These are phyloP conservation scores for Heliconius melpomene DNA, from an alignment of 1,140 invertebrate genomes.

Conservation along the genomic window DNA sequence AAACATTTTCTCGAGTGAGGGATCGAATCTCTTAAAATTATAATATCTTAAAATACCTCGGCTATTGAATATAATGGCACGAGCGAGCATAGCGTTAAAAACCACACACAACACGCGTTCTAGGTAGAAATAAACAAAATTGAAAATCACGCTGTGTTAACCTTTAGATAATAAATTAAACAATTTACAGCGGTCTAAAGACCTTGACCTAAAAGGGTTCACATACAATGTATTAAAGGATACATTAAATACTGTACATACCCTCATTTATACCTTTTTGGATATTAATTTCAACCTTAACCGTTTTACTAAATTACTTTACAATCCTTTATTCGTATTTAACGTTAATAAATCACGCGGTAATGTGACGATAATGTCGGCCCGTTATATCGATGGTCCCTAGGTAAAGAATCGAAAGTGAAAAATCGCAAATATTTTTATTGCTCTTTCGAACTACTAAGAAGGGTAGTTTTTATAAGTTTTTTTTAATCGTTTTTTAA, in stretches of 20 bases:
- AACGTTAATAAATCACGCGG: constrained; percentile 33
- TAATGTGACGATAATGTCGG: constrained; percentile 32
- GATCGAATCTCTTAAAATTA: no score
- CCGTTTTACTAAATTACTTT: constrained; percentile 41
- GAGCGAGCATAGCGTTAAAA: neutral
- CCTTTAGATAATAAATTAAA: constrained; percentile 17
- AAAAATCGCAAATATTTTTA: no score
- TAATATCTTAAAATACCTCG: neutral
- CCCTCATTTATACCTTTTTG: constrained; percentile 40
- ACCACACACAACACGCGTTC: neutral
- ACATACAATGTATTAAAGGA: constrained; percentile 27
- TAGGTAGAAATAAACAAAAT: neutral
- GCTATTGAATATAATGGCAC: neutral
- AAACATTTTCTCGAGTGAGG: no score
- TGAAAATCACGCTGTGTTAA: neutral
- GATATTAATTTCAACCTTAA: constrained; percentile 40
- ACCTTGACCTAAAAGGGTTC: constrained; percentile 19
- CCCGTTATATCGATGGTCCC: neutral
- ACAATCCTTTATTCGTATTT: constrained; percentile 41
- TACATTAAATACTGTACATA: constrained; percentile 31
- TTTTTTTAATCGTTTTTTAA: no score
- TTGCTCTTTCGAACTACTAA: no score
- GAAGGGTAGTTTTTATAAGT: no score
- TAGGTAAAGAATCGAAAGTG: no score
- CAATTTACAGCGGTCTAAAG: constrained; percentile 23